Base-by-base conservation (phyloP, 2,888 invertebrate species). In the Saturnia japonica region DNA sequence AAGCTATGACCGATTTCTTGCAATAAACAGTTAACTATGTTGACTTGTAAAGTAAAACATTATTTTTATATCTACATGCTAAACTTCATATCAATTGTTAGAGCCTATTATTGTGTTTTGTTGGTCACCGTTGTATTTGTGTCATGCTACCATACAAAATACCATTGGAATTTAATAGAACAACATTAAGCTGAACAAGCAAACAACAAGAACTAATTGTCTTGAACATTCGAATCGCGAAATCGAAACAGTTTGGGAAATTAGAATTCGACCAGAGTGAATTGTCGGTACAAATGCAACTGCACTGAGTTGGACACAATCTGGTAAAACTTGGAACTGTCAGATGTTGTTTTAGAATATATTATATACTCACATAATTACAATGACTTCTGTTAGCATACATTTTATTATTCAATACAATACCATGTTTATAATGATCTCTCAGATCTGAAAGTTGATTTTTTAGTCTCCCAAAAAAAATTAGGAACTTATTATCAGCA, bases 221-320 rank as follows among this genome's bases (percentile, higher is more conserved):
- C 34, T 14, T 19, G 34, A 62, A 34, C 64, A 40, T n/a, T 3
- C 19, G 64, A 64, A 64, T 64, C 0, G 19, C 40, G n/a, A 40
- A 64, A 64, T 60, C 34, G 64, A 16, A 64, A 40, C 64, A 40
- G 64, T 64, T 64, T 34, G 3, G n/a, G 19, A 8, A 64, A 64
- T 64, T 64, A 34, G 8, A 40, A 64, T 40, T 64, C 9, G 9
- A 64, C n/a, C 8, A n/a, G 40, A 34, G 40, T 6, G 64, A 64
- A 40, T 64, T 64, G 34, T 3, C 64, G 34, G 64, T 64, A 64
- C 40, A 64, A 64, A 40, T 2, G 11, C 40, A 40, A 64, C 9
- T 40, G 64, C 40, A 40, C 40, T 64, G 40, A 40, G 40, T 40
- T 40, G 64, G 40, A 40, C 40, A 64, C 40, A 64, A 40, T 40